Evolutionary conservation across 1,140 invertebrate species (phyloP), one percentile per base, ranked within the genome.

Genomic region (Parapsyche elsis): DNA sequence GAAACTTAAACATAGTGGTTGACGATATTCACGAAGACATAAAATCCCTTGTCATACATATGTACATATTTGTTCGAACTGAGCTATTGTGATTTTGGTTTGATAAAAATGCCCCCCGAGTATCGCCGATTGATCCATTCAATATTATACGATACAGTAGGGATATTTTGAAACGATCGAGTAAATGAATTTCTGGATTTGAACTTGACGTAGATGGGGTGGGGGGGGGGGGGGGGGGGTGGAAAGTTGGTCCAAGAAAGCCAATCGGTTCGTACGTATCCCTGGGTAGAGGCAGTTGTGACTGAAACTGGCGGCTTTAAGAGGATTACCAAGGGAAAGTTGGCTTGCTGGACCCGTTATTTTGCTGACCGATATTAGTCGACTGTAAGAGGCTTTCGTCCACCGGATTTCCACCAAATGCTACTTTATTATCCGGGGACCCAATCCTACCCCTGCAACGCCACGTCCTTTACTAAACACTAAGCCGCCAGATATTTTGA

Each of bases 351-450:
- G 70, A 44, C 53, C 57, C 75, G 80, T 64, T 74, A 78, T 78
- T 81, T 81, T 74, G 80, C 80, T 81, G 80, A 78, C 80, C 80
- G 75, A 81, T 81, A 78, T 81, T 80, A 80, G 78, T 74, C 77
- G 44, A 30, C 67, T 73, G 46, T 81, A 81, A 81, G 80, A 45
- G 75, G 80, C 76, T 81, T 81, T 81, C 74, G 77, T 57, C 77
- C 24, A 49, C 70, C 61, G 70, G 53, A 81, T 78, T 80, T 64
- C 38, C 57, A 74, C 71, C 57, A 45, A 70, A 77, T 70, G 76
- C 57, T 61, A 64, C 73, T 75, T 75, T 75, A 75, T 75, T 75
- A 75, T 75, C 73, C 9, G 45, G 38, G 23, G 19, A 16, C 38
- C 24, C 70, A 67, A 67, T 67, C 24, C 64, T 21, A 5, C 9